These are phyloP conservation scores for Poeciliopsis turneri DNA, from an alignment of 2,797 vertebrate species.

Conservation along the genomic window DNA sequence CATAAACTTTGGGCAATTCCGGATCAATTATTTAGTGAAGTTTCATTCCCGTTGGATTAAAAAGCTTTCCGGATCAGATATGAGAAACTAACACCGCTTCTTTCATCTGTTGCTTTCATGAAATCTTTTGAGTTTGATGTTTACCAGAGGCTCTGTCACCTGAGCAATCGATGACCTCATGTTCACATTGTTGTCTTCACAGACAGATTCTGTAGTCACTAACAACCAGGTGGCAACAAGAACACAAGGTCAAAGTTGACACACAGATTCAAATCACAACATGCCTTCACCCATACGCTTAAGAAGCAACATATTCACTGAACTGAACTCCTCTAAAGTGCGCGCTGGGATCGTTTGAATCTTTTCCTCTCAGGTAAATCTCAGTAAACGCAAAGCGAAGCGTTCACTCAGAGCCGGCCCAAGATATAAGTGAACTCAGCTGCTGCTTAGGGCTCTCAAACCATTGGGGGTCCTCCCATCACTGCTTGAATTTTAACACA, in stretches of 20 bases:
- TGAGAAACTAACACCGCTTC: neutral
- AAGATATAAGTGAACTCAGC: neutral
- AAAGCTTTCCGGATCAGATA: neutral
- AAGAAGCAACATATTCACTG: neutral
- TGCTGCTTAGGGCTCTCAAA: neutral
- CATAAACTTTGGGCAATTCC: neutral
- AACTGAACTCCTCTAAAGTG: neutral
- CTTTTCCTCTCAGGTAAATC: neutral
- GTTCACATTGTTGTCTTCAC: constrained; percentile 41
- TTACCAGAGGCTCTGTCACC: constrained; percentile 12
- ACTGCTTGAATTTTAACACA: neutral
- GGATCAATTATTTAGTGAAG: neutral
- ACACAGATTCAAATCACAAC: constrained; percentile 55
- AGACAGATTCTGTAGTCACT: constrained; percentile 31
- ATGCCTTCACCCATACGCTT: constrained; percentile 2
- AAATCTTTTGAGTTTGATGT: neutral
- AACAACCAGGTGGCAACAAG: constrained; percentile 29
- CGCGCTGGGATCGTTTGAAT: neutral
- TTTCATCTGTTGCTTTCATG: neutral
- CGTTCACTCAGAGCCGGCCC: neutral
- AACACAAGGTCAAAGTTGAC: constrained; percentile 43
- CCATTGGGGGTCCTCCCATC: neutral
- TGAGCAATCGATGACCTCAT: constrained; percentile 28
- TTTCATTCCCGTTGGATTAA: neutral
- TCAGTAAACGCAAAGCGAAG: neutral